A percentile compares a stretch with the other conserved stretches of the same genome.
Conservation (phyloP, 2,888 invertebrate species). For the Rhabditophanes sp. region DNA sequence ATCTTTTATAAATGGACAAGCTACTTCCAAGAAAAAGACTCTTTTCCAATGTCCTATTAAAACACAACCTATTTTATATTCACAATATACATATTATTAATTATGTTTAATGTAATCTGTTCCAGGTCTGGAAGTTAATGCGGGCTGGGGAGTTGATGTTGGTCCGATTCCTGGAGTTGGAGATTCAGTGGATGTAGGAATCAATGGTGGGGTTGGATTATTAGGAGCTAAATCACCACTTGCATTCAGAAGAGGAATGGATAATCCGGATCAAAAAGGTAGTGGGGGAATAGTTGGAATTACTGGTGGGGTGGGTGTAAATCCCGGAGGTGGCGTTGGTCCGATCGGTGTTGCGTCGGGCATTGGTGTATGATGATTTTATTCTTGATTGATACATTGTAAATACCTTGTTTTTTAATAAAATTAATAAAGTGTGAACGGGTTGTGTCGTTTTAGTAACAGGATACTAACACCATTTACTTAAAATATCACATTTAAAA, state of each 20-base stretch:
- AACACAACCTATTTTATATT: no score
- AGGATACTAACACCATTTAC: no score
- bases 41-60: no score
- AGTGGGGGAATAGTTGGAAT: constrained; percentile 27
- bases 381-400: no score
- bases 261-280: constrained; percentile 20
- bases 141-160: constrained; percentile 23
- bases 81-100: constrained; percentile 17
- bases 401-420: no score
- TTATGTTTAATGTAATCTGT: constrained; percentile 23
- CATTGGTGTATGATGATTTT: constrained; percentile 22
- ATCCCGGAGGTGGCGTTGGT: constrained; percentile 24
- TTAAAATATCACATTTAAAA: no score
- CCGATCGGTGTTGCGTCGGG: constrained; percentile 25
- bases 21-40: no score
- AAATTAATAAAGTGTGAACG: no score
- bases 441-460: no score
- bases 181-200: constrained; percentile 25
- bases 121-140: constrained; percentile 19
- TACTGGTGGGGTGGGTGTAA: constrained; percentile 20
- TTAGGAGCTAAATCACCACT: constrained; percentile 25
- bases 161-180: constrained; percentile 33
- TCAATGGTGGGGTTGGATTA: constrained; percentile 21
- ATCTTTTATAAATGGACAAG: no score
- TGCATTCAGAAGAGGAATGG: constrained; percentile 26